Percentiles rank a stretch among this genome's conserved stretches.
These are phyloP conservation scores for Erinaceus europaeus DNA, from an alignment of 2,113 vertebrate genomes.

Conservation along the genomic window DNA sequence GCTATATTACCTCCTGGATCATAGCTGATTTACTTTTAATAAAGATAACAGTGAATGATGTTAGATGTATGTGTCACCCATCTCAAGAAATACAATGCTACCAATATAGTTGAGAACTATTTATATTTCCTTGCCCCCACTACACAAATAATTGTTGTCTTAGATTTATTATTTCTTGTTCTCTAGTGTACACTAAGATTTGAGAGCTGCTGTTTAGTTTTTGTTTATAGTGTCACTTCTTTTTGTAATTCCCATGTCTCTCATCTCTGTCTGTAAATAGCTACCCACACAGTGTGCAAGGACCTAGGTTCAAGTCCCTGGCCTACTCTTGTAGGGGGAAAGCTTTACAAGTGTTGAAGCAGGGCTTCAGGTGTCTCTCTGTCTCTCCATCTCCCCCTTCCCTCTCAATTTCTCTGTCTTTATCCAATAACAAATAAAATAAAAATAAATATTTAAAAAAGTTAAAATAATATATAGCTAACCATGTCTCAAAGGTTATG, in stretches of 20 bases:
- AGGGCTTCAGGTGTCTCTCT: no score
- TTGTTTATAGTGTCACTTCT: conserved; percentile 1
- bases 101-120: neutral
- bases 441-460: no score
- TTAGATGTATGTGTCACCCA: neutral
- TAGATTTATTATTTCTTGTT: neutral
- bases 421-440: no score
- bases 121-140: neutral
- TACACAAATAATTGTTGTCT: neutral
- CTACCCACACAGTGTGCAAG: neutral
- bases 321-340: no score
- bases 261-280: neutral
- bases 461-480: no score
- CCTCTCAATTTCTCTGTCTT: no score
- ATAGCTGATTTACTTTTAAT: no score
- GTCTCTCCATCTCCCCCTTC: no score
- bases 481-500: neutral
- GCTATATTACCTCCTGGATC: no score
- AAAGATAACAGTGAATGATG: no score
- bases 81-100: neutral
- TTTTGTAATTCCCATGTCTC: neutral
- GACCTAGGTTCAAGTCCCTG: no score
- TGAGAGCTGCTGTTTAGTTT: neutral
- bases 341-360: no score
- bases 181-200: neutral